Percentiles rank a stretch among this genome's conserved stretches.
Conservation (phyloP, 2,888 invertebrate species). For the Cosmia pyralina region DNA sequence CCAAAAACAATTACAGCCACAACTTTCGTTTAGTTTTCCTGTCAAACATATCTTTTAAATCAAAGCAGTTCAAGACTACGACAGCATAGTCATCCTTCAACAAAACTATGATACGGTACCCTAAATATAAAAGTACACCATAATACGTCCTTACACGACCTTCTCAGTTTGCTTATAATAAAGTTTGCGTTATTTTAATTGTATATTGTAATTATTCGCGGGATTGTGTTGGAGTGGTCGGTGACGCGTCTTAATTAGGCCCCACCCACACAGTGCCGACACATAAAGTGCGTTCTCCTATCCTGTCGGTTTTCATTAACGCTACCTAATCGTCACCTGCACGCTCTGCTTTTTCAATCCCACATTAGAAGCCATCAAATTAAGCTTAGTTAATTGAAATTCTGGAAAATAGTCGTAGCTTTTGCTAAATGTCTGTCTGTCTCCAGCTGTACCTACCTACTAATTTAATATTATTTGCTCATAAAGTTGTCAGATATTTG, state of each 20-base stretch:
- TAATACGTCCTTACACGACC: conserved; percentile 25
- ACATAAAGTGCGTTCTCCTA: conserved; percentile 70
- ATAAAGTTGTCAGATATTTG: conserved; percentile 17
- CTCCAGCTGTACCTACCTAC: background rate
- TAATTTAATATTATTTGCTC: background rate
- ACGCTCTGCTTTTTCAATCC: conserved; percentile 66
- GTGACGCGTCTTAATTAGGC: conserved; percentile 79
- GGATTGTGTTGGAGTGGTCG: conserved; percentile 64
- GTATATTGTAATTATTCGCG: conserved; percentile 58
- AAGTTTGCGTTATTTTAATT: conserved; percentile 35
- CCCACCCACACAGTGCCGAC: conserved; percentile 73
- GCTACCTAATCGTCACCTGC: conserved; percentile 66
- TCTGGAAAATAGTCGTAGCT: conserved; percentile 29
- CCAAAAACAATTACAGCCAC: too few relatives aligned
- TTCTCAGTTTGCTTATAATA: conserved; percentile 22
- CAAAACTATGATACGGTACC: background rate
- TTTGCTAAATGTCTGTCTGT: conserved; percentile 31
- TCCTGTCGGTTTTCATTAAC: conserved; percentile 75
- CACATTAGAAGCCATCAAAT: conserved; percentile 60
- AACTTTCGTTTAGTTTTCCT: conserved; percentile 20
- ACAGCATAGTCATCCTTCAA: background rate
- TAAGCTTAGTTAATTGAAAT: conserved; percentile 57
- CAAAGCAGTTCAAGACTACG: conserved; percentile 29
- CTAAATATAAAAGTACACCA: conserved; percentile 9
- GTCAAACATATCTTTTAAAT: conserved; percentile 30